These are phyloP conservation scores for Carassius carassius DNA, from an alignment of 2,113 vertebrate genomes.

Conservation along the genomic window DNA sequence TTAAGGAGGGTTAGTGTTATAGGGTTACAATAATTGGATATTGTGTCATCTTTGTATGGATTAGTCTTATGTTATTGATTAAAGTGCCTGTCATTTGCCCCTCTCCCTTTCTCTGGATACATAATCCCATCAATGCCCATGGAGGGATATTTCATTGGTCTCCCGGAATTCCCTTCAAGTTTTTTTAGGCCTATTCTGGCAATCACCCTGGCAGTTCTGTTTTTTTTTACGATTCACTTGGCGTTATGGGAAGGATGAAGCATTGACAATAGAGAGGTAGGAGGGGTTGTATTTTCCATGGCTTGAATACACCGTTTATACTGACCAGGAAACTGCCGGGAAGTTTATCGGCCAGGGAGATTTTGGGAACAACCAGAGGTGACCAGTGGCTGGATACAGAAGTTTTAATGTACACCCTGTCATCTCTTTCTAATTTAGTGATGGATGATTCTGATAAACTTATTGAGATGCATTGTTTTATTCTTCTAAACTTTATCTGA, in stretches of 20 bases:
- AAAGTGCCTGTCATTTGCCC: not conserved
- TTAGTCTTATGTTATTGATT: not conserved
- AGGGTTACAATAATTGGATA: conserved; percentile 36
- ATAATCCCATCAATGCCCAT: conserved; percentile 48
- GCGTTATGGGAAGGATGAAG: conserved; percentile 2
- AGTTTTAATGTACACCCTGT: not conserved
- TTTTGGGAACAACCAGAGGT: conserved; percentile 27
- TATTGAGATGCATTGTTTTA: too few relatives aligned
- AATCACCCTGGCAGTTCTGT: conserved; percentile 17
- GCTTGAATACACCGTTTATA: conserved; percentile 1
- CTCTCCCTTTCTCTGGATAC: not conserved
- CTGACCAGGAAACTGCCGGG: conserved; percentile 6
- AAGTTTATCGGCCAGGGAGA: conserved; percentile 21
- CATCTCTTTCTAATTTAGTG: not conserved
- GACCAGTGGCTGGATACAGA: not conserved
- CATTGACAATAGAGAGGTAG: conserved; percentile 18
- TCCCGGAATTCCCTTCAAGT: conserved; percentile 37
- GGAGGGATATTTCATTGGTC: conserved; percentile 38
- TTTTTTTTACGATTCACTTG: conserved; percentile 49
- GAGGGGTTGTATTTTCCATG: conserved; percentile 27
- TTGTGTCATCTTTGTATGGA: conserved; percentile 29
- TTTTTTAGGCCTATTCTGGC: conserved; percentile 27
- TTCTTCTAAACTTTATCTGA: not conserved
- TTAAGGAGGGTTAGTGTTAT: not conserved
- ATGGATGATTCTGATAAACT: not conserved